Base-by-base conservation (phyloP, 2,113 vertebrate species). In the Oryctolagus cuniculus region DNA sequence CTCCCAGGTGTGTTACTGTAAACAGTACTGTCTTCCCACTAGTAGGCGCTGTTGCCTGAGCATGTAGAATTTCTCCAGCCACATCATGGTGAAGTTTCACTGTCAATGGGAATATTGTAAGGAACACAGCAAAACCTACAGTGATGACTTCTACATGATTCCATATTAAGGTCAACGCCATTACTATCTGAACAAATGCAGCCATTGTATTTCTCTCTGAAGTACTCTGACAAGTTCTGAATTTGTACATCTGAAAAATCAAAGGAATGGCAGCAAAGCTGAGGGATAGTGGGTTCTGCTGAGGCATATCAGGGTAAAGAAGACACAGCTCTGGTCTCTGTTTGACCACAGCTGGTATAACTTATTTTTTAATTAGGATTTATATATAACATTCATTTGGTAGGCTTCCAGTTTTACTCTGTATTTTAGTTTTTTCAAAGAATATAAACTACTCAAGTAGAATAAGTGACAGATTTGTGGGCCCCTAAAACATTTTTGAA, bases 1-100 rank as follows among this genome's bases (percentile, higher is more conserved):
- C 25, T 67, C 10, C 36, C 25, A 75, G 34, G 22, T 6, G 24
- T 49, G 44, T 8, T 51, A 29, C 38, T 29, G 11, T 31, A 53
- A 61, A 15, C 31, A 53, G 29, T 31, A 12, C 21, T 31, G 78
- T 72, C 83, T 91, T 80, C 19, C 85, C 78, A 93, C 73, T 90
- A 93, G 78, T 55, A 95, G 90, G 90, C 10, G 49, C 69, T 87
- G 82, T 94, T 93, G 85, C 77, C 67, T 66, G 84, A 84, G 10
- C 24, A 74, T n/a, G 27, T 29, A 3, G 29, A 44, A 27, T 31
- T 64, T 78, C 29, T 38, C 25, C 64, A 22, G 55, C 36, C 24
- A 27, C 31, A 5, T 4, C 6, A 11, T 10, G 21, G 51, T 53
- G 34, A 74, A 55, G 90, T 79, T 58, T 86, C 74, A 81, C 0